phyloP scores from a whole-genome alignment of 37 sponge, comb jelly and placozoan genomes.

The Tethya wilhelma region DNA sequence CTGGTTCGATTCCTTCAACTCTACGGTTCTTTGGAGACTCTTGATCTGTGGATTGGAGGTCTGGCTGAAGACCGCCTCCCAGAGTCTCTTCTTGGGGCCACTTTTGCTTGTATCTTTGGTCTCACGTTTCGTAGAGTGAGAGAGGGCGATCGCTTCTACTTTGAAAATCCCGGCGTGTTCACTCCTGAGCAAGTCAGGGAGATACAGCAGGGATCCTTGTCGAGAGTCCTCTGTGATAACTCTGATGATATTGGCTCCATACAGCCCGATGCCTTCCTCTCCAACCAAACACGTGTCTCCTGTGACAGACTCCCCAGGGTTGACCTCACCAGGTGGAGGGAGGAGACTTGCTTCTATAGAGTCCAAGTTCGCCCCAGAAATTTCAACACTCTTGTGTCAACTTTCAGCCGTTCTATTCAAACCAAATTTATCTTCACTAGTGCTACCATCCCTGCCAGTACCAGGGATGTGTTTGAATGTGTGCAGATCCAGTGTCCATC shows the following conservation, averaged over 20 bases:
- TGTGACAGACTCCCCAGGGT: slow-evolving; percentile 34
- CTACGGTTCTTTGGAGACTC: slow-evolving; percentile 51
- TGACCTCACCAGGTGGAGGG: slow-evolving; percentile 19
- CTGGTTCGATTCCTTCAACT: slow-evolving; percentile 43
- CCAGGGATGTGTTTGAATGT: slow-evolving; percentile 1
- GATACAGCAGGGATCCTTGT: slow-evolving; percentile 62
- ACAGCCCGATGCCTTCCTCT: slow-evolving; percentile 78
- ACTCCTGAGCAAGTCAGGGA: slow-evolving; percentile 61
- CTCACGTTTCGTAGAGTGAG: slow-evolving; percentile 75
- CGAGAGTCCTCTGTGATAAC: slow-evolving; percentile 91
- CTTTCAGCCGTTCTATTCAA: neutral
- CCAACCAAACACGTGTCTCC: slow-evolving; percentile 28
- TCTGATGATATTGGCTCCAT: slow-evolving; percentile 60
- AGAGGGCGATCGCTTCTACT: slow-evolving; percentile 94
- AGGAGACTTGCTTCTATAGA: slow-evolving; percentile 26
- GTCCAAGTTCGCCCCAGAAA: neutral
- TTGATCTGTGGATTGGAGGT: slow-evolving; percentile 85
- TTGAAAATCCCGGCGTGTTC: slow-evolving; percentile 82
- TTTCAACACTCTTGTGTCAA: neutral
- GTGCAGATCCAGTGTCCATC: slow-evolving; percentile 37
- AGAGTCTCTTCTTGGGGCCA: slow-evolving; percentile 78
- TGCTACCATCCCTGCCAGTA: neutral
- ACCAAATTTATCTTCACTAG: neutral
- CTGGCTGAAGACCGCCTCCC: slow-evolving; percentile 73
- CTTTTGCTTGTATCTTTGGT: slow-evolving; percentile 90